Evolutionary conservation across 2,888 invertebrate species (phyloP), one percentile per base, ranked within the genome.

Genomic region (Hylaea fasciaria): DNA sequence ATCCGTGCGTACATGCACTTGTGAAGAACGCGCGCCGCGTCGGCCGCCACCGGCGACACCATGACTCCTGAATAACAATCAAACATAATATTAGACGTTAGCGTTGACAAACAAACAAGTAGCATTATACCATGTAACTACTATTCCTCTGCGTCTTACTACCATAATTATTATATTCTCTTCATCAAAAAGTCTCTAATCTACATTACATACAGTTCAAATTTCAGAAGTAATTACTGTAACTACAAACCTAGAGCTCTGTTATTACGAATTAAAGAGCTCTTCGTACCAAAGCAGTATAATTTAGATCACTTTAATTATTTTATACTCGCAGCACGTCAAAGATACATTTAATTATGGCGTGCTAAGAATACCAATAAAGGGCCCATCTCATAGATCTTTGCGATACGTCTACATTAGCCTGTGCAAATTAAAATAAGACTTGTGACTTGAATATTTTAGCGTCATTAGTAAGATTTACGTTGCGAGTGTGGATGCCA

Each of bases 11-110:
- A 73, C 91, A 90, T 65, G 78, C 84, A 71, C 85, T 86, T 76
- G 92, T 91, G 78, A 82, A 87, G 82, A 89, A 84, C 14, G 86
- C 79, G 52, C 93, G 89, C 52, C 92, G 91, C 62, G 84, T 77
- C 57, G 92, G 89, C 85, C 93, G 92, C 93, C 93, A 94, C 71
- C 94, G 89, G 66, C 94, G 91, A 83, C 94, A 94, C 94, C 94
- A 94, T 62, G 94, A 94, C 87, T 94, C 94, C 94, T 95, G 82
- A 35, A 83, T 86, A 66, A 65, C 52, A 45, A 46, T n/a, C 0
- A 16, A 41, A 16, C 11, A 12, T 14, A 39, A 16, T 32, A 32
- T 32, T 32, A 32, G 9, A 8, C 32, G n/a, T 32, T 8, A 22
- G 22, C 5, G 5, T 5, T 22, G 22, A 2, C 9, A 32, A 28